Conservation (phyloP, 2,797 vertebrate genomes). For the Sebastes minor region DNA sequence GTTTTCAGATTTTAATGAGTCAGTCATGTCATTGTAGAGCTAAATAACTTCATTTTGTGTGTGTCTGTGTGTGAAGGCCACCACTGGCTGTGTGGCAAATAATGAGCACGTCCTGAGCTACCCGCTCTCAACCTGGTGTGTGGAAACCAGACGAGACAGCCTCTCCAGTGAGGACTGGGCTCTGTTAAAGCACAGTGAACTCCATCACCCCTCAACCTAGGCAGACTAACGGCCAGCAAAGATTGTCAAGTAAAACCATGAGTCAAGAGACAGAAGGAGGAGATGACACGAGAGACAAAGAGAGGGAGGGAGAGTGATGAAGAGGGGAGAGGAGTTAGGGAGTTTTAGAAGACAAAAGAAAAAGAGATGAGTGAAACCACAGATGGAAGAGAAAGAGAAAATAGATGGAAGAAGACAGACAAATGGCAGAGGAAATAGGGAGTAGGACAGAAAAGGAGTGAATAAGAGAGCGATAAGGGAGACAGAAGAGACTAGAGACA, state of each 20-base stretch:
- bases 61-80: slow-evolving; percentile 12
- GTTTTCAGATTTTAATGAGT: slow-evolving; percentile 53
- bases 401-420: slow-evolving; percentile 31
- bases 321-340: slow-evolving; percentile 14
- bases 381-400: slow-evolving; percentile 15
- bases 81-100: slow-evolving; percentile 38
- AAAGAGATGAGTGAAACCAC: slow-evolving; percentile 30
- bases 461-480: slow-evolving; percentile 42
- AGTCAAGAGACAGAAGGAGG: slow-evolving; percentile 46
- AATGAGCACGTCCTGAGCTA: slow-evolving; percentile 49
- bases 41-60: slow-evolving; percentile 31
- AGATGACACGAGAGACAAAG: slow-evolving; percentile 45
- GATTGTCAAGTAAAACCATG: slow-evolving; percentile 40
- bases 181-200: slow-evolving; percentile 48
- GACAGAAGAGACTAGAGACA: slow-evolving; percentile 37
- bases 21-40: slow-evolving; percentile 28
- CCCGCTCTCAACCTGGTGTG: slow-evolving; percentile 30
- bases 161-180: slow-evolving; percentile 17
- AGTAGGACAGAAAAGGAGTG: slow-evolving; percentile 30
- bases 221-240: slow-evolving; percentile 42
- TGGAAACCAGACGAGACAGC: slow-evolving; percentile 45
- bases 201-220: slow-evolving; percentile 41
- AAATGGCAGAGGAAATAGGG: slow-evolving; percentile 20
- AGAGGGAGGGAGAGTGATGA: slow-evolving; percentile 8
- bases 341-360: slow-evolving; percentile 43